Evolutionary conservation across 2,797 vertebrate species (phyloP), one percentile per base, ranked within the genome.

Genomic region (Rousettus madagascariensis): DNA sequence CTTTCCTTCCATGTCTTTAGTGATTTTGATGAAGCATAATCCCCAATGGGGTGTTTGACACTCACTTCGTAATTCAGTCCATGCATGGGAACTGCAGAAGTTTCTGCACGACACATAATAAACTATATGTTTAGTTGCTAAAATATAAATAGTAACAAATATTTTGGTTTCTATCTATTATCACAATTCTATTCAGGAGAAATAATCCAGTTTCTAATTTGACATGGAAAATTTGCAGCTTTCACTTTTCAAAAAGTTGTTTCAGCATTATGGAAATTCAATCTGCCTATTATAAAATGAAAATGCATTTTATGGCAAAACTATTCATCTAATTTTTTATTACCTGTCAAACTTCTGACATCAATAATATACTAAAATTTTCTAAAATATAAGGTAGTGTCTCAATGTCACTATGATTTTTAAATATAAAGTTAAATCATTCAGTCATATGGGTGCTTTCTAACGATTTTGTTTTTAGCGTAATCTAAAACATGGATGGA

Each of bases 1-100:
- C 95, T 96, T 94, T 68, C 30, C 84, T 38, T 94, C 63, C 20
- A 26, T 95, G 74, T 93, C 79, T 95, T 95, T 65, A 79, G 59
- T 82, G 53, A 86, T 85, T 91, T 82, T 91, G 36, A 66, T 94
- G 55, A 87, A 94, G 38, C 24, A 59, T 92, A 94, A 90, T 86
- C 75, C 69, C 68, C 75, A 72, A 1, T 41, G 41, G 41, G 24
- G 26, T 59, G 36, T 79, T 94, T 94, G 80, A 88, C 80, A 72
- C 69, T 95, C 85, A 80, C 85, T 68, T 86, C 79, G 22, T 95
- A 96, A 89, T 95, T 84, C 74, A 95, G 17, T 82, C 22, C 80
- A 66, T 57, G 65, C 38, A 53, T 68, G 16, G 88, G 33, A 93
- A 79, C 53, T 94, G 63, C 38, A 80, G 82, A 72, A 20, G 10